Evolutionary conservation across 2,888 invertebrate genomes (phyloP).

Genomic region (Choristoneura rosaceana): DNA sequence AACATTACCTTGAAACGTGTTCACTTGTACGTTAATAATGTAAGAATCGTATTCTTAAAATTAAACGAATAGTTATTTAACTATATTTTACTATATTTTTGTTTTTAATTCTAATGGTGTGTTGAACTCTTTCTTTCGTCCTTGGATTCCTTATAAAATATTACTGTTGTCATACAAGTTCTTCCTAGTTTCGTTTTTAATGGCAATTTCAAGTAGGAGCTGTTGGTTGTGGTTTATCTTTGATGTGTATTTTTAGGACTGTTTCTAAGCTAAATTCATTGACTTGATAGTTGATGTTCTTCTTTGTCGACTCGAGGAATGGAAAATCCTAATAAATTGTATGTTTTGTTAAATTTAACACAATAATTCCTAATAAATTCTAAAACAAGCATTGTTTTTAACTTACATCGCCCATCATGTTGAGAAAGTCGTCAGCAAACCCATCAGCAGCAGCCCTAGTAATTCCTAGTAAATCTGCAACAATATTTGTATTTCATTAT

Average conservation of each 20-base stretch:
- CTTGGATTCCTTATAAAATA: background rate
- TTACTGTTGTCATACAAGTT: background rate
- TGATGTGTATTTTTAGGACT: constrained; percentile 55
- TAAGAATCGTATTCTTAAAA: constrained; percentile 43
- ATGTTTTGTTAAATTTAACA: background rate
- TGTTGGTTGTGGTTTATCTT: constrained; percentile 57
- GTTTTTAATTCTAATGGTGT: constrained; percentile 37
- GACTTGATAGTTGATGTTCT: constrained; percentile 2
- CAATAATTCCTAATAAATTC: background rate
- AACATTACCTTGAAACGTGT: constrained; percentile 70
- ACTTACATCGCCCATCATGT: constrained; percentile 75
- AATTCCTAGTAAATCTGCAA: constrained; percentile 24
- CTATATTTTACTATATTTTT: constrained; percentile 59
- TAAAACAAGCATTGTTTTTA: background rate
- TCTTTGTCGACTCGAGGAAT: background rate
- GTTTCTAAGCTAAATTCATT: constrained; percentile 54
- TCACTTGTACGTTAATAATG: constrained; percentile 61
- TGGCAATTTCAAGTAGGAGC: constrained; percentile 50
- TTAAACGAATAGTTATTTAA: constrained; percentile 40
- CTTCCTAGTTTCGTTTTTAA: background rate
- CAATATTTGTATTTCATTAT: background rate
- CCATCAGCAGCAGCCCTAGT: constrained; percentile 52
- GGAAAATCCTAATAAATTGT: constrained; percentile 26
- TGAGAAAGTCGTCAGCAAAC: constrained; percentile 69
- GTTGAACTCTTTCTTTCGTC: background rate